Evolutionary conservation across 2,797 vertebrate genomes (phyloP).

Genomic region (Garrulus glandarius): DNA sequence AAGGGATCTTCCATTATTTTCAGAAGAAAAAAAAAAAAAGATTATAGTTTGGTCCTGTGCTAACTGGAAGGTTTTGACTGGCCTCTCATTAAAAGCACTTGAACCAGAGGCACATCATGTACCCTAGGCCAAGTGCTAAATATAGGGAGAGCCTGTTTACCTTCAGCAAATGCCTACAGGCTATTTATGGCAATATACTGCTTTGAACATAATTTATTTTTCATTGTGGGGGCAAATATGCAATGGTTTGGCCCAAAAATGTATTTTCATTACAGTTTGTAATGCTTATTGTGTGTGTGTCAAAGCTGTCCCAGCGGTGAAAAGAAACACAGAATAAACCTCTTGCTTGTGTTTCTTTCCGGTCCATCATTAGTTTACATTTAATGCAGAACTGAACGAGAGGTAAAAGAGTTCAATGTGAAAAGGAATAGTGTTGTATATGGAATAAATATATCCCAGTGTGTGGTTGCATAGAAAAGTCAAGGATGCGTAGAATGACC

Average conservation of each 20-base stretch:
- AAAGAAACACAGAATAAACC: slow-evolving; percentile 67
- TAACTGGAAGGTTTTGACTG: slow-evolving; percentile 74
- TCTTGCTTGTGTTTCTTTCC: slow-evolving; percentile 66
- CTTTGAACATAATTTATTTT: slow-evolving; percentile 78
- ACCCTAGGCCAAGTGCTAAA: slow-evolving; percentile 61
- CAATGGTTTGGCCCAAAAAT: slow-evolving; percentile 75
- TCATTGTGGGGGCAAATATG: slow-evolving; percentile 78
- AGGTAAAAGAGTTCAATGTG: slow-evolving; percentile 55
- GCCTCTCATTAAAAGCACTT: slow-evolving; percentile 67
- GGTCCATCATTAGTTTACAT: slow-evolving; percentile 73
- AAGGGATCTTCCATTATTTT: slow-evolving; percentile 79
- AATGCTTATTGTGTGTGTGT: slow-evolving; percentile 67
- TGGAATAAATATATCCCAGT: slow-evolving; percentile 36
- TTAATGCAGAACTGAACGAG: slow-evolving; percentile 67
- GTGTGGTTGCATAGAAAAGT: slow-evolving; percentile 60
- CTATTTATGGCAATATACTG: slow-evolving; percentile 77
- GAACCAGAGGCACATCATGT: slow-evolving; percentile 40
- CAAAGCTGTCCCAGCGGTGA: slow-evolving; percentile 63
- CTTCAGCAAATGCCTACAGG: slow-evolving; percentile 62
- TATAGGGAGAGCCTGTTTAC: slow-evolving; percentile 67
- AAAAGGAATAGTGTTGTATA: slow-evolving; percentile 44
- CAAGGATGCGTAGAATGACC: slow-evolving; percentile 72
- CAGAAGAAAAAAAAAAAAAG: slow-evolving; percentile 56
- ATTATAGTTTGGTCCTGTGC: slow-evolving; percentile 72
- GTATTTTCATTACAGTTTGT: slow-evolving; percentile 75